Percentiles rank a stretch among this genome's conserved stretches.
Evolutionary conservation across 1,140 invertebrate species (phyloP).

Genomic region (Neodiprion fabricii): DNA sequence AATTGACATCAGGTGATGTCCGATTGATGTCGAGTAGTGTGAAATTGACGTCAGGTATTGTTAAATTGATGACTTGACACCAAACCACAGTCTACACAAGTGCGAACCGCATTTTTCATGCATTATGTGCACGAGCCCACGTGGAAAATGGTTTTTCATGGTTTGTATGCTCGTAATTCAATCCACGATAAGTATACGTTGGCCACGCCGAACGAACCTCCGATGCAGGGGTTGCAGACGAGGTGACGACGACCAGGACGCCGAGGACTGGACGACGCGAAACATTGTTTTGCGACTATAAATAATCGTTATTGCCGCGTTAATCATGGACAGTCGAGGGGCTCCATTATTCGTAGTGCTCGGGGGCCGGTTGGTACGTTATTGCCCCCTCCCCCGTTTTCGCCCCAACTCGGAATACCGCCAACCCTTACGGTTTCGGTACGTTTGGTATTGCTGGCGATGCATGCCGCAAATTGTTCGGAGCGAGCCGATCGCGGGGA

Average conservation of each 20-base stretch:
- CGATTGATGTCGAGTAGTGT: too few species aligned
- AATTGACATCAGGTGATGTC: too few species aligned
- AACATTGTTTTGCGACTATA: conserved; percentile 57
- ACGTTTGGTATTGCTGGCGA: conserved; percentile 36
- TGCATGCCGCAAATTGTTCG: conserved; percentile 52
- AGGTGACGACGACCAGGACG: conserved; percentile 15
- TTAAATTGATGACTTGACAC: too few species aligned
- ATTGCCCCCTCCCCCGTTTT: conserved; percentile 37
- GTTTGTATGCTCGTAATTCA: too few species aligned
- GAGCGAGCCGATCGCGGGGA: conserved; percentile 42
- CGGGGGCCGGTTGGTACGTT: conserved; percentile 41
- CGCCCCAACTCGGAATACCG: conserved; percentile 31
- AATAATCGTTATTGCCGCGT: conserved; percentile 58
- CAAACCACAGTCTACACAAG: too few species aligned
- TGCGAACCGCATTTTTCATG: too few species aligned
- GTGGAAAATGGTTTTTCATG: too few species aligned
- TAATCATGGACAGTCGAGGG: conserved; percentile 54
- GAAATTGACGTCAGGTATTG: too few species aligned
- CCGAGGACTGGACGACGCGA: conserved; percentile 45
- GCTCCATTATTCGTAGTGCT: conserved; percentile 51
- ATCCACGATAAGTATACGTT: too few species aligned
- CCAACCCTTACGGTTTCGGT: conserved; percentile 45
- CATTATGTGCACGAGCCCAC: too few species aligned
- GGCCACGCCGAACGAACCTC: not conserved
- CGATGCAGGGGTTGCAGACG: not conserved